These are phyloP conservation scores for Odontothrips loti DNA, from an alignment of 2,888 invertebrate species.

Conservation along the genomic window DNA sequence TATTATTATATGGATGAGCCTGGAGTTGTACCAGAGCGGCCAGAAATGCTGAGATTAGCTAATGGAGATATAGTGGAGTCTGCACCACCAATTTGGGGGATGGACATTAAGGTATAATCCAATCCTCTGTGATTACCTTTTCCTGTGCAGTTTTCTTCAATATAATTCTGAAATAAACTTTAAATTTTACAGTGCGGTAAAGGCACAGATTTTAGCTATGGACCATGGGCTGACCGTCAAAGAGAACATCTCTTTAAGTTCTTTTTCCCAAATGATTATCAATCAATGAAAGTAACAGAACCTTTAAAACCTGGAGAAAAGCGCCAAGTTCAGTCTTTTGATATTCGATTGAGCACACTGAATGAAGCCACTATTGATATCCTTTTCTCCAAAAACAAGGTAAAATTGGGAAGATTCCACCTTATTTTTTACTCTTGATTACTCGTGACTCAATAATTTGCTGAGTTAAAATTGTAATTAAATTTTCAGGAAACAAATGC, in stretches of 20 bases:
- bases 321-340: conserved; percentile 85
- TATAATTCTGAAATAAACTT: conserved; percentile 6
- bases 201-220: conserved; percentile 94
- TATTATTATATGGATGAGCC: conserved; percentile 98
- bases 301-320: conserved; percentile 82
- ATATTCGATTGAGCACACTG: conserved; percentile 83
- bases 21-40: conserved; percentile 81
- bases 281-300: conserved; percentile 70
- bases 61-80: conserved; percentile 92
- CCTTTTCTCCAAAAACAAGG: conserved; percentile 85
- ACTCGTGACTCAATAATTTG: not conserved
- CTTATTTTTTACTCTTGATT: conserved; percentile 28
- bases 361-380: conserved; percentile 94
- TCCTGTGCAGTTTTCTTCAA: not conserved
- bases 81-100: conserved; percentile 91
- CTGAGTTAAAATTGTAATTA: not conserved
- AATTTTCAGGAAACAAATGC: conserved; percentile 82
- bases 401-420: conserved; percentile 38
- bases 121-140: not conserved
- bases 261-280: conserved; percentile 88
- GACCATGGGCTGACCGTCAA: conserved; percentile 98
- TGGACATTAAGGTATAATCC: conserved; percentile 71
- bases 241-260: conserved; percentile 91
- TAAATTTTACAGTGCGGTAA: conserved; percentile 64
- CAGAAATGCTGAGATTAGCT: conserved; percentile 80